These are phyloP conservation scores for Noctua janthe DNA, from an alignment of 2,888 invertebrate species.

Conservation along the genomic window DNA sequence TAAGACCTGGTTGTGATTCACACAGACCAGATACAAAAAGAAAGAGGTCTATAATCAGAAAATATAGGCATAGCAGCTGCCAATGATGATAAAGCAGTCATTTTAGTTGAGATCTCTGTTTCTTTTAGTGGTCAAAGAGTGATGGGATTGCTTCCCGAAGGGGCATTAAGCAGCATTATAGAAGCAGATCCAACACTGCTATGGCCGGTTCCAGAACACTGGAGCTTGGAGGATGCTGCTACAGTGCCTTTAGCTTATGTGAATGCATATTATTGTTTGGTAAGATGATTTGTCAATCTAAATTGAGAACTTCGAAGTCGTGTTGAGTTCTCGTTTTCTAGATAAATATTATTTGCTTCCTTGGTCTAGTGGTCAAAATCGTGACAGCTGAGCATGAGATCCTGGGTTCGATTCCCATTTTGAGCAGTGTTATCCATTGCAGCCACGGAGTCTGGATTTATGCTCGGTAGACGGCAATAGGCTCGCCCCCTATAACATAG, in stretches of 20 bases:
- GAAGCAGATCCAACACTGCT: constrained; percentile 85
- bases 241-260: constrained; percentile 93
- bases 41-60: neutral
- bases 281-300: constrained; percentile 56
- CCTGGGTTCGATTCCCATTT: neutral
- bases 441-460: neutral
- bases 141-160: constrained; percentile 91
- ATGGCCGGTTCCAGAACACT: constrained; percentile 93
- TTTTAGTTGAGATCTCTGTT: neutral
- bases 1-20: neutral
- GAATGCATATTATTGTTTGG: constrained; percentile 77
- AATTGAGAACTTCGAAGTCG: neutral
- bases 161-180: constrained; percentile 90
- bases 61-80: neutral
- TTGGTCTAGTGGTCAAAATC: neutral
- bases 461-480: neutral
- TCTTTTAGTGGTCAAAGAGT: constrained; percentile 86
- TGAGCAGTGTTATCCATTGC: neutral
- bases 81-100: neutral
- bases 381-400: neutral
- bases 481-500: neutral
- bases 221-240: constrained; percentile 93
- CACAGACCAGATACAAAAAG: neutral
- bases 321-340: neutral
- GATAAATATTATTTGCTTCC: neutral